Evolutionary conservation across 2,113 vertebrate species (phyloP).

Genomic region (Sprattus sprattus): DNA sequence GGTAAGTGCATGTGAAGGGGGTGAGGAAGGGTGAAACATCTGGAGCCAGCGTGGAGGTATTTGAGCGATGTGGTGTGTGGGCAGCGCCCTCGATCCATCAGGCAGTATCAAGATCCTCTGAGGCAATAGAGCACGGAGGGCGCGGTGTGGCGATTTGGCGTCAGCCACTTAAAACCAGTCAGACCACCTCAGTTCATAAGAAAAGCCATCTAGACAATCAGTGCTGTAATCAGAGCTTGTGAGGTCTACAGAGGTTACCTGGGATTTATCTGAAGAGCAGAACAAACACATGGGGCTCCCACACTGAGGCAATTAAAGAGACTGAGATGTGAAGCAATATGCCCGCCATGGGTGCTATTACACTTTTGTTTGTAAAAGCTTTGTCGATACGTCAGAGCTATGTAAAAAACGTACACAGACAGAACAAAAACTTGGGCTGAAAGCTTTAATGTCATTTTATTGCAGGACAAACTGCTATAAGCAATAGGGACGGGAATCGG

Average conservation of each 20-base stretch:
- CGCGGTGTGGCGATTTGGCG: conserved; percentile 18
- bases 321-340: background rate
- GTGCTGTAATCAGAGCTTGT: background rate
- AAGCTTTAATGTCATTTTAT: too few species aligned
- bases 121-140: conserved; percentile 21
- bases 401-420: too few species aligned
- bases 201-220: background rate
- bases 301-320: background rate
- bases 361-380: background rate
- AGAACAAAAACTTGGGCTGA: too few species aligned
- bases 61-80: conserved; percentile 26
- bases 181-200: conserved; percentile 17
- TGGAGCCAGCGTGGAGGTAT: conserved; percentile 40
- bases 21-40: conserved; percentile 33
- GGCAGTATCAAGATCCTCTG: conserved; percentile 33
- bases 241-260: conserved; percentile 1
- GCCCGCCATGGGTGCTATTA: background rate
- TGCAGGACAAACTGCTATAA: too few species aligned
- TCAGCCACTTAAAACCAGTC: conserved; percentile 19
- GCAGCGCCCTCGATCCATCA: conserved; percentile 8
- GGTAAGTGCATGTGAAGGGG: background rate
- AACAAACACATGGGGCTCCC: background rate
- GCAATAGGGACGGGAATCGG: too few species aligned
- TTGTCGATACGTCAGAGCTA: background rate
- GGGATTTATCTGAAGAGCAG: background rate